Conservation (phyloP, 2,113 vertebrate species). For the Beaufortia kweichowensis region DNA sequence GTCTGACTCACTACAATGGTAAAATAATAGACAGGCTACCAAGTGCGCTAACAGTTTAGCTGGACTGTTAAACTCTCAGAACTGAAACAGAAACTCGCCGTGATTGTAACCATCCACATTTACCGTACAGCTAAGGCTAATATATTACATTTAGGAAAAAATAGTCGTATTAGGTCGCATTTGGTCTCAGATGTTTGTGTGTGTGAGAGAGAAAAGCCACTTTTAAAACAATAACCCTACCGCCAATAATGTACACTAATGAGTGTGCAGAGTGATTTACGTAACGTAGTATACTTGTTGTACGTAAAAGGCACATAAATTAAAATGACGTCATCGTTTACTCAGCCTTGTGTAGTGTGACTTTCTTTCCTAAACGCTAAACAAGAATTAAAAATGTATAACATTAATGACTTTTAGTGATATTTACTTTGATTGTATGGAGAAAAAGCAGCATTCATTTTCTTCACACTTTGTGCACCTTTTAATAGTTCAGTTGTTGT, state of each 20-base stretch:
- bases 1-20: background rate
- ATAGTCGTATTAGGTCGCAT: background rate
- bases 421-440: background rate
- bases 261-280: too few relatives aligned
- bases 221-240: background rate
- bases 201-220: background rate
- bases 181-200: background rate
- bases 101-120: background rate
- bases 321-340: background rate
- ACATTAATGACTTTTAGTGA: too few relatives aligned
- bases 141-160: background rate
- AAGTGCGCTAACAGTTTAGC: constrained; percentile 42
- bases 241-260: too few relatives aligned
- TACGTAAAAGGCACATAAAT: too few relatives aligned
- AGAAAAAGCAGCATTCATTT: background rate
- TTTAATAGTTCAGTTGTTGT: too few relatives aligned
- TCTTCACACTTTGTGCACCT: background rate
- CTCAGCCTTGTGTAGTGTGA: background rate
- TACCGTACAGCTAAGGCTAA: background rate
- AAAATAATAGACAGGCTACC: constrained; percentile 8
- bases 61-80: background rate
- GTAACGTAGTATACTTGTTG: too few relatives aligned
- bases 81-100: constrained; percentile 31
- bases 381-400: too few relatives aligned
- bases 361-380: background rate